Evolutionary conservation across 92 coral and sea anemone genomes (phyloP), one percentile per base, ranked within the genome.

Genomic region (Zoanthus sociatus): DNA sequence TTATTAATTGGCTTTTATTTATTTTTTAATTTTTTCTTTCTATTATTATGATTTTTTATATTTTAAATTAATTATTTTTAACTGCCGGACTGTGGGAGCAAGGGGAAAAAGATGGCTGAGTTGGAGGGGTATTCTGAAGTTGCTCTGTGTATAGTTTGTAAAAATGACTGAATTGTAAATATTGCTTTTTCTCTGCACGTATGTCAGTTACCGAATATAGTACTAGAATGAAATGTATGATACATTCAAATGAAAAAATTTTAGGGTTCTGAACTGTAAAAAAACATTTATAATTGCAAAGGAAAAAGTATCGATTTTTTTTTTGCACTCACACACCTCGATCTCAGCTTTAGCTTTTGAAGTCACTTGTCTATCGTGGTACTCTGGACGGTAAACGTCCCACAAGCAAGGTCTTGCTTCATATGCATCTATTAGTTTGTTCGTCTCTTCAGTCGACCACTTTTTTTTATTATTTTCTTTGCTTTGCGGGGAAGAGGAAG

Each of bases 401-500:
- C 64, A 58, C 64, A 58, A 58, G 64, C 64, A 58, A 58, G 64
- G 64, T 58, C 64, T 58, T 58, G 64, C 64, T 58, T 58, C 18
- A 58, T 50, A 50, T 50, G 54, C 54, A 50, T 50, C 54, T 50
- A 50, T 50, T 7, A 50, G 54, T 50, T 50, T 50, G 54, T 50
- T 50, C 9, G 54, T 50, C 54, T 50, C 54, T 10, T 50, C 54
- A 50, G 54, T 50, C 54, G 54, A 50, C 54, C 54, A 50, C 54
- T 50, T 50, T 50, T 50, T 50, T 50, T 50, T 50, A 50, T 50
- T 50, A 10, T 50, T 50, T 50, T 64, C 71, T 64, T 64, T 21
- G 71, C 71, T 64, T 64, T 64, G 71, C 71, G 71, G 20, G 71
- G 71, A 64, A 64, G 71, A 64, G 71, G 71, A 64, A 17, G 31